A percentile compares a stretch with the other conserved stretches of the same genome.
Evolutionary conservation across 2,797 vertebrate species (phyloP).

Genomic region (Phalloptychus januarius): DNA sequence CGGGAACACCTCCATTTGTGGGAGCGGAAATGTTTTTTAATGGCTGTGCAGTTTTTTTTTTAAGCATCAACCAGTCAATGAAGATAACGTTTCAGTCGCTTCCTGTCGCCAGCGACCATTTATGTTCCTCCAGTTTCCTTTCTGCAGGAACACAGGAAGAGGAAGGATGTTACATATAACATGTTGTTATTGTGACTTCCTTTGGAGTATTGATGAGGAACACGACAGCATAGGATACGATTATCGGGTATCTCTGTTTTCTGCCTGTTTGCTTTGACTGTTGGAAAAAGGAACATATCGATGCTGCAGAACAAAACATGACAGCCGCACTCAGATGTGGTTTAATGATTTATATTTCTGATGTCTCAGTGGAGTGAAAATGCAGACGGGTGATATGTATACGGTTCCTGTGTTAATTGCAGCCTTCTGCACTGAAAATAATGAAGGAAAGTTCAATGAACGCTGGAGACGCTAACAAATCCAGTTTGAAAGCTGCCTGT

Average conservation of each 20-base stretch:
- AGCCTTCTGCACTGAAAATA: conserved; percentile 1
- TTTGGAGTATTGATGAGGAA: conserved; percentile 1
- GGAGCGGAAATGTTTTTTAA: not conserved
- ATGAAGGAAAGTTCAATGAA: conserved; percentile 1
- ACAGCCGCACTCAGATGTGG: not conserved
- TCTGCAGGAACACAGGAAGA: conserved; percentile 1
- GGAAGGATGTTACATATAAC: conserved; percentile 1
- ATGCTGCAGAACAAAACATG: conserved; percentile 6
- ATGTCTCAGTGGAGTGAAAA: not conserved
- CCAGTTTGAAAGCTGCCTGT: conserved; percentile 26
- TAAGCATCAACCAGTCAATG: conserved; percentile 4
- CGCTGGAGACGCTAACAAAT: conserved; percentile 16
- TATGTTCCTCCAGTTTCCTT: not conserved
- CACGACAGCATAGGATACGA: not conserved
- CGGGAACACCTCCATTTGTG: not conserved
- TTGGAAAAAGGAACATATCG: not conserved
- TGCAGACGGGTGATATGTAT: not conserved
- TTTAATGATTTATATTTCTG: not conserved
- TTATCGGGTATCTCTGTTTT: not conserved
- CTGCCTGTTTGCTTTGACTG: conserved; percentile 1
- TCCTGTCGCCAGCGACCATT: conserved; percentile 10
- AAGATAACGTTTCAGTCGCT: conserved; percentile 13
- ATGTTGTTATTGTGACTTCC: conserved; percentile 4
- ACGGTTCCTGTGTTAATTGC: not conserved
- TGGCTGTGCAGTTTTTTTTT: not conserved